Evolutionary conservation across 2,797 vertebrate species (phyloP).

Genomic region (Tinamus major): DNA sequence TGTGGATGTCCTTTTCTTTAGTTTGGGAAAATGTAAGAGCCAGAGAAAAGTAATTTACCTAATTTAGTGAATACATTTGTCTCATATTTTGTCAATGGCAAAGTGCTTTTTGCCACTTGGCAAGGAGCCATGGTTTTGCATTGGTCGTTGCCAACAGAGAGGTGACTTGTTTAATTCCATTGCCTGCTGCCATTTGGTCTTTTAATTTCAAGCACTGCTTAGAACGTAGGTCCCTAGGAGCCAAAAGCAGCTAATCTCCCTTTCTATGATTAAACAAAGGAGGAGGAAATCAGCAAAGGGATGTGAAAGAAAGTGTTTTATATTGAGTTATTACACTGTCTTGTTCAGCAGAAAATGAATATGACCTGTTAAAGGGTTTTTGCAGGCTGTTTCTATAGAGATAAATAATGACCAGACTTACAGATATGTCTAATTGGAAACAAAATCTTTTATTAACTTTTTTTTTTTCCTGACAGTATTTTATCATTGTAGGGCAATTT

Average conservation of each 20-base stretch:
- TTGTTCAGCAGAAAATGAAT: constrained; percentile 78
- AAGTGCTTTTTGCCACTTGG: constrained; percentile 78
- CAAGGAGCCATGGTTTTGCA: constrained; percentile 65
- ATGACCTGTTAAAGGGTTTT: constrained; percentile 72
- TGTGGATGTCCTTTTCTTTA: constrained; percentile 63
- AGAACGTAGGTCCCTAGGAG: constrained; percentile 50
- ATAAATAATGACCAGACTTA: constrained; percentile 61
- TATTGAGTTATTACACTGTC: constrained; percentile 76
- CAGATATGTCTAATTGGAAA: constrained; percentile 65
- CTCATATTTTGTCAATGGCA: constrained; percentile 79
- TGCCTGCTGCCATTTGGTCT: constrained; percentile 66
- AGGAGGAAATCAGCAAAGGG: constrained; percentile 68
- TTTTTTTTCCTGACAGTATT: neutral
- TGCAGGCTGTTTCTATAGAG: constrained; percentile 73
- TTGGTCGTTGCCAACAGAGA: constrained; percentile 50
- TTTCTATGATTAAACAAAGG: constrained; percentile 76
- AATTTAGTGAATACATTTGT: constrained; percentile 80
- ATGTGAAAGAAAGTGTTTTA: constrained; percentile 69
- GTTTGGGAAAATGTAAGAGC: constrained; percentile 74
- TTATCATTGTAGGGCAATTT: constrained; percentile 24
- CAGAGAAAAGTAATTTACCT: constrained; percentile 76
- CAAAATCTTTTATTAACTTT: constrained; percentile 55
- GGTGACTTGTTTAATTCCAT: constrained; percentile 68
- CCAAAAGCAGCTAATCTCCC: constrained; percentile 72
- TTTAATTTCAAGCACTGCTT: constrained; percentile 76